These are phyloP conservation scores for Crossocerus cetratus DNA, from an alignment of 2,888 invertebrate genomes.

Conservation along the genomic window DNA sequence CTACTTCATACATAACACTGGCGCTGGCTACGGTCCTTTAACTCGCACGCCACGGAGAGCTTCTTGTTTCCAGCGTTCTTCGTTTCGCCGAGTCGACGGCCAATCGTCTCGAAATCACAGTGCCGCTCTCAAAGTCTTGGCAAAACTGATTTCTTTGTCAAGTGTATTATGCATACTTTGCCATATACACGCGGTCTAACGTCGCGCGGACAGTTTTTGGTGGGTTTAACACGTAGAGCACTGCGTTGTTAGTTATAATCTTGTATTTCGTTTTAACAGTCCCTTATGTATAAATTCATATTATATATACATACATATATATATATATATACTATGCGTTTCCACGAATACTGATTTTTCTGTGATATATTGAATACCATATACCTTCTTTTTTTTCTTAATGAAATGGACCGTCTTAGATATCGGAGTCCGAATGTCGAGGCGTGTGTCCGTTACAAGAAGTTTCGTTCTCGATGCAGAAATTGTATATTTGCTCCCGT, in stretches of 20 bases:
- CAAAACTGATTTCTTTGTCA: no score
- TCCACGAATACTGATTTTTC: slow-evolving; percentile 38
- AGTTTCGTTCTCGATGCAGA: slow-evolving; percentile 16
- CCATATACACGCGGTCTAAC: no score
- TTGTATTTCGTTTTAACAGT: no score
- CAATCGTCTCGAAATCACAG: slow-evolving; percentile 23
- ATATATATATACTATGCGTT: slow-evolving; percentile 17
- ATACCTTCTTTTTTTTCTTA: slow-evolving; percentile 17
- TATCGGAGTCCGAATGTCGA: no score
- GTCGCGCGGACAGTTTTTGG: no score
- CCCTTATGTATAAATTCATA: background rate
- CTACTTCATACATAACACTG: slow-evolving; percentile 32
- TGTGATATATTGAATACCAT: slow-evolving; percentile 41
- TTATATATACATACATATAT: background rate
- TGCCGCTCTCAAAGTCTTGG: no score
- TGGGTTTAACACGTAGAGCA: no score
- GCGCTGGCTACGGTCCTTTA: slow-evolving; percentile 43
- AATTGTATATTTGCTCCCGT: background rate
- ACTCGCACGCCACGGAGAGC: slow-evolving; percentile 25
- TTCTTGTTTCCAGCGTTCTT: slow-evolving; percentile 26
- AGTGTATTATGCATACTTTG: no score
- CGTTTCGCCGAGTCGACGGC: slow-evolving; percentile 48
- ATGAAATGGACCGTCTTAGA: background rate
- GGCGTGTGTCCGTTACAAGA: background rate
- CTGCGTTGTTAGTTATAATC: no score